Conservation (phyloP, 2,888 invertebrate species). For the Stegophylla sp. region DNA sequence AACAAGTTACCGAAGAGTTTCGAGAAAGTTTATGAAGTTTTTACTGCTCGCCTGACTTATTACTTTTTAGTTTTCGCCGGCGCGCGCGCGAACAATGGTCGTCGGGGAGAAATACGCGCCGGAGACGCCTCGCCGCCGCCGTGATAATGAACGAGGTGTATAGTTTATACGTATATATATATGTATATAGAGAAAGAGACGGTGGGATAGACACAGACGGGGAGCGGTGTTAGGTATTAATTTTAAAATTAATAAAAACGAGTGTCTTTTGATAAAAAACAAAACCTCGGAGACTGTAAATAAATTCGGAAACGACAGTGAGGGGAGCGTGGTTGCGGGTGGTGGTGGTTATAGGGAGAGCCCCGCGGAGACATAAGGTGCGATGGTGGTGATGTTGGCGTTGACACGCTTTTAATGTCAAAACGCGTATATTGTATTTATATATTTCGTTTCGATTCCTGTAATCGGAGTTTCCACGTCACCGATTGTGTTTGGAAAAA, state of each 20-base stretch:
- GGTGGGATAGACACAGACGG: not conserved
- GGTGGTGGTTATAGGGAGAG: not conserved
- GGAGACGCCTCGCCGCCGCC: not conserved
- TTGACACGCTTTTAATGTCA: not conserved
- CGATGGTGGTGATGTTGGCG: not conserved
- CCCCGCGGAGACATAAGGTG: not conserved
- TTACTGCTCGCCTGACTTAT: constrained; percentile 53
- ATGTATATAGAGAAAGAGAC: not conserved
- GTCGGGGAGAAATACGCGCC: not conserved
- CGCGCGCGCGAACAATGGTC: constrained; percentile 51
- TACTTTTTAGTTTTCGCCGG: constrained; percentile 48
- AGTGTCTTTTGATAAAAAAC: constrained; percentile 43
- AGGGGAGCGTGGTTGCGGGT: not conserved
- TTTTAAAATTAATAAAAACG: constrained; percentile 56
- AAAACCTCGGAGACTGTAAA: not conserved
- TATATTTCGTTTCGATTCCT: constrained; percentile 24
- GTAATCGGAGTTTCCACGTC: constrained; percentile 28
- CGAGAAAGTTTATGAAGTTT: constrained; percentile 48
- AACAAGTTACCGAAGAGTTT: constrained; percentile 50
- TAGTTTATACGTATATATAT: not conserved
- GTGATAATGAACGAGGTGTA: constrained; percentile 37
- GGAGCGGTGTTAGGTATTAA: constrained; percentile 16
- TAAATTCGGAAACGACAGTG: not conserved
- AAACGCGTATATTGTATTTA: not conserved
- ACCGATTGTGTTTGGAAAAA: constrained; percentile 7